These are phyloP conservation scores for Boulengeromyrus knoepffleri DNA, from an alignment of 2,113 vertebrate species.

Conservation along the genomic window DNA sequence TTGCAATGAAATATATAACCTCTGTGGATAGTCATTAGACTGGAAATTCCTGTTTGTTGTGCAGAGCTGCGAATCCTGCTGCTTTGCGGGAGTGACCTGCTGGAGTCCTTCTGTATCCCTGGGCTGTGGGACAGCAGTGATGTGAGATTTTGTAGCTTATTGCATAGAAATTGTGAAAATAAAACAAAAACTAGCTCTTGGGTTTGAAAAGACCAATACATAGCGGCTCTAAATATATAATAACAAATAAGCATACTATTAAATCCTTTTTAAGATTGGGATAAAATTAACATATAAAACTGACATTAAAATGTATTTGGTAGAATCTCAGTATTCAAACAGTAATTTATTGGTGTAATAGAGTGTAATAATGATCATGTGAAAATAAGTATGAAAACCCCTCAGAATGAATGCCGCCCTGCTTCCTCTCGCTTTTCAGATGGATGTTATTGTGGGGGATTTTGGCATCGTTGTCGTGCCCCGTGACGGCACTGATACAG, in stretches of 20 bases:
- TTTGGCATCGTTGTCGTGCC: constrained; percentile 97
- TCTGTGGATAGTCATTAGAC: background rate
- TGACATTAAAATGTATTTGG: background rate
- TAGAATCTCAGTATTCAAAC: background rate
- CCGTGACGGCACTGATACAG: constrained; percentile 82
- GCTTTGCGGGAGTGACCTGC: constrained; percentile 92
- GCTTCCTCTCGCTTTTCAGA: constrained; percentile 56
- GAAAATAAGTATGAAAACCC: background rate
- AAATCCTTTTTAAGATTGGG: background rate
- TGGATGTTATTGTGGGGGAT: constrained; percentile 96
- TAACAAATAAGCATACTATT: background rate
- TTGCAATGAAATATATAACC: background rate
- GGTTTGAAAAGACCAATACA: background rate
- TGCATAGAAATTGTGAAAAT: background rate
- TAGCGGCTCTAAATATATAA: background rate
- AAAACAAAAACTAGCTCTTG: background rate
- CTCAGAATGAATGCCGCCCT: background rate
- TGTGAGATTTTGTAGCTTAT: constrained; percentile 64
- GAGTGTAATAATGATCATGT: background rate
- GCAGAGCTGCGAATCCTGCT: constrained; percentile 94
- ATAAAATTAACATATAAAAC: background rate
- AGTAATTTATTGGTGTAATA: background rate
- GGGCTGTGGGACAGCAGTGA: constrained; percentile 97
- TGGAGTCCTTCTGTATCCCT: constrained; percentile 98
- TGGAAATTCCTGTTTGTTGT: constrained; percentile 2